Percentiles rank a stretch among this genome's conserved stretches.
Conservation (phyloP, 30 jellyfish, hydroid and myxozoan species). For the Nemopilema nomurai region DNA sequence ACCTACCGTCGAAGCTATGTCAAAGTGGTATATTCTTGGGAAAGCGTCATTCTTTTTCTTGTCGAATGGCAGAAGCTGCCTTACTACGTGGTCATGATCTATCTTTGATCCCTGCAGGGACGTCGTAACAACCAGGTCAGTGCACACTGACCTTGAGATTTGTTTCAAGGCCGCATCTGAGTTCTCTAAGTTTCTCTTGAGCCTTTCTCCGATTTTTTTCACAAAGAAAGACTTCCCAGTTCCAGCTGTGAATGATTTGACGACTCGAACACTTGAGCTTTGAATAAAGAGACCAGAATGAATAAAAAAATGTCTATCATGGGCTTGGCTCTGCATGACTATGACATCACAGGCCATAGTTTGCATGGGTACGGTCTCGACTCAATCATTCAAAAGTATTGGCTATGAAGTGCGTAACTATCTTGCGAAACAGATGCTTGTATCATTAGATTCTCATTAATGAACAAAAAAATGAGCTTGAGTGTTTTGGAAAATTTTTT, state of each 20-base stretch:
- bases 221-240: slow-evolving; percentile 71
- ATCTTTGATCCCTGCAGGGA: slow-evolving; percentile 74
- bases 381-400: no score
- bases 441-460: no score
- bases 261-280: slow-evolving; percentile 72
- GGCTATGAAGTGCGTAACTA: no score
- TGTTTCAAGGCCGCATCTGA: slow-evolving; percentile 18
- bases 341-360: neutral
- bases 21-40: slow-evolving; percentile 85
- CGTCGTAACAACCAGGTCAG: slow-evolving; percentile 38
- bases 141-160: slow-evolving; percentile 21
- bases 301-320: no score
- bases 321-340: no score
- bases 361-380: no score
- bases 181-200: slow-evolving; percentile 6
- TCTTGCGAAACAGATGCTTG: no score
- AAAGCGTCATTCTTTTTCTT: slow-evolving; percentile 56
- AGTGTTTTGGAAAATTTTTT: no score
- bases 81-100: slow-evolving; percentile 45
- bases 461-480: no score
- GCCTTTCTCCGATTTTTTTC: slow-evolving; percentile 29
- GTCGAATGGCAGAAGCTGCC: slow-evolving; percentile 52
- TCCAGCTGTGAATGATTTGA: slow-evolving; percentile 66
- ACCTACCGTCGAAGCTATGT: slow-evolving; percentile 71
- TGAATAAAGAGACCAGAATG: no score